These are phyloP conservation scores for Caenorhabditis sinica DNA, from an alignment of 2,888 invertebrate species.

Conservation along the genomic window DNA sequence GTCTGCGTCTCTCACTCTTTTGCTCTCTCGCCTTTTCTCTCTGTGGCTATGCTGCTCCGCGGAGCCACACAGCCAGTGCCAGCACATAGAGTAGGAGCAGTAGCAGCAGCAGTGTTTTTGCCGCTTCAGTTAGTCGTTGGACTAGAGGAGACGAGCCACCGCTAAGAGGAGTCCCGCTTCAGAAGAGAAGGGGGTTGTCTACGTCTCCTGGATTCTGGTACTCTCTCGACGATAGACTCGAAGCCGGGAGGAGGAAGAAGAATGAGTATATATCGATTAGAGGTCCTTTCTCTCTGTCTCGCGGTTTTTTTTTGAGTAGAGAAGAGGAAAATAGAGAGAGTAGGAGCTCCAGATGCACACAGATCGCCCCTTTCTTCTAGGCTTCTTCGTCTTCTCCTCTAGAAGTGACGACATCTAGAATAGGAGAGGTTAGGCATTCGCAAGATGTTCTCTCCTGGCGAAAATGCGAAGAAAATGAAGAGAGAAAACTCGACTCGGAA, in stretches of 20 bases:
- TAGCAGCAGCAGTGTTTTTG: slow-evolving; percentile 23
- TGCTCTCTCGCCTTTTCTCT: slow-evolving; percentile 33
- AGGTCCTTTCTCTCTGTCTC: no score
- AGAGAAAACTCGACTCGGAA: no score
- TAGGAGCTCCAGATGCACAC: slow-evolving; percentile 14
- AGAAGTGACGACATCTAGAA: neutral
- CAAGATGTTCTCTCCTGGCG: no score
- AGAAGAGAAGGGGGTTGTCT: neutral
- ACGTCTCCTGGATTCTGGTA: neutral
- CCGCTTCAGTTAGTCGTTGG: slow-evolving; percentile 23
- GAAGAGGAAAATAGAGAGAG: slow-evolving; percentile 21
- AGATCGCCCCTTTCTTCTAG: neutral
- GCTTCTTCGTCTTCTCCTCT: neutral
- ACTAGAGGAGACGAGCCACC: neutral
- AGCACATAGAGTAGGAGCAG: slow-evolving; percentile 3
- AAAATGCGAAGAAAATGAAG: no score
- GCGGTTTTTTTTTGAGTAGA: slow-evolving; percentile 23
- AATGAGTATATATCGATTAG: slow-evolving; percentile 12
- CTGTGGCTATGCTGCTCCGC: slow-evolving; percentile 21
- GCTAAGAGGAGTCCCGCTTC: slow-evolving; percentile 24
- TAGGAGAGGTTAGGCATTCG: neutral
- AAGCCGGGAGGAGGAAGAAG: neutral
- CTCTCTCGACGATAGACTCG: neutral
- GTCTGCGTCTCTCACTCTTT: slow-evolving; percentile 22
- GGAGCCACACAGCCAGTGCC: no score